phyloP scores from a whole-genome alignment of 2,888 invertebrate genomes.

The Drosophila melanocephala region DNA sequence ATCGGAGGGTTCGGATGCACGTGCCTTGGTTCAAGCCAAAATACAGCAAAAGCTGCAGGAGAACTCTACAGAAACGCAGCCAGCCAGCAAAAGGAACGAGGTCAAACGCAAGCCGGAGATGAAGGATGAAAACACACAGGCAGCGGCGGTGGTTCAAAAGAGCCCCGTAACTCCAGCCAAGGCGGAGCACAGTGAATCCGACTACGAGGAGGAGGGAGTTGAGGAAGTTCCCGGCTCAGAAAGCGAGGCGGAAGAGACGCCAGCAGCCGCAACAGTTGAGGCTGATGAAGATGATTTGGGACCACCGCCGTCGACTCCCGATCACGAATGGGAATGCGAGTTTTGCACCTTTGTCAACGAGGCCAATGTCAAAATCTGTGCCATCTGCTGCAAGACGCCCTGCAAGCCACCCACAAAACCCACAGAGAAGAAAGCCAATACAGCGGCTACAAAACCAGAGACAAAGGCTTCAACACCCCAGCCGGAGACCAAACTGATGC shows the following conservation, averaged over 20 bases:
- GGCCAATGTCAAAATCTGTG: slow-evolving; percentile 91
- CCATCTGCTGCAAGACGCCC: slow-evolving; percentile 94
- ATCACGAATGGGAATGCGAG: slow-evolving; percentile 93
- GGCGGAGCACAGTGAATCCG: slow-evolving; percentile 48
- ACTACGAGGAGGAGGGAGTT: slow-evolving; percentile 56
- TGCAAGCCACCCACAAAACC: slow-evolving; percentile 77
- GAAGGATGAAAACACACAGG: slow-evolving; percentile 68
- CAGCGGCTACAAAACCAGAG: slow-evolving; percentile 12
- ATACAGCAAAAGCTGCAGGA: slow-evolving; percentile 84
- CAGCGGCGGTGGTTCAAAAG: slow-evolving; percentile 61
- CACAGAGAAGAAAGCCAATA: slow-evolving; percentile 9
- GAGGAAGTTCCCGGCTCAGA: slow-evolving; percentile 48
- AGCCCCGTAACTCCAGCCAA: slow-evolving; percentile 5
- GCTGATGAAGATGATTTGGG: slow-evolving; percentile 73
- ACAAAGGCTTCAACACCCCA: slow-evolving; percentile 11
- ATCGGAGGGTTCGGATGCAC: slow-evolving; percentile 84
- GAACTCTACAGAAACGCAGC: slow-evolving; percentile 51
- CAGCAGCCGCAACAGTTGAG: slow-evolving; percentile 33
- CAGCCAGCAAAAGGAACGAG: slow-evolving; percentile 43
- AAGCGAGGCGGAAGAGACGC: slow-evolving; percentile 49
- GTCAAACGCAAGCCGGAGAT: slow-evolving; percentile 52
- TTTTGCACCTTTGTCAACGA: slow-evolving; percentile 96
- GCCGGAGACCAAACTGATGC: slow-evolving; percentile 28
- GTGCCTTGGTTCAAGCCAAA: slow-evolving; percentile 85
- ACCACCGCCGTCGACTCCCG: slow-evolving; percentile 87